Percentiles rank a stretch among this genome's conserved stretches.
phyloP scores from a whole-genome alignment of 2,797 vertebrate genomes.

The Brotula barbata region DNA sequence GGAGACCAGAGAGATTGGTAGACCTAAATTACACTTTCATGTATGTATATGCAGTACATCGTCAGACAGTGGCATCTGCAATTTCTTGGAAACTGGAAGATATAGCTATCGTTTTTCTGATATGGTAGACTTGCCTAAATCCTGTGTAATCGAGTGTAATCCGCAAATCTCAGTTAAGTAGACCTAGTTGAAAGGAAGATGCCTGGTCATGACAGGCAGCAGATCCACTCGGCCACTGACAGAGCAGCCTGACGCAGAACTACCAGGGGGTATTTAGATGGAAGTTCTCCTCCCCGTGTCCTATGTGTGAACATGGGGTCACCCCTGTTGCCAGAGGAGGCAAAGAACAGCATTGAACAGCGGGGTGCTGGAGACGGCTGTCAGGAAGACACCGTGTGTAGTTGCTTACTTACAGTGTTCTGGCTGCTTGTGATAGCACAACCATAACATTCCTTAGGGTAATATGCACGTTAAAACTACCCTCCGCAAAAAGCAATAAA shows the following conservation, averaged over 20 bases:
- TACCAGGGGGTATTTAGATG: conserved; percentile 33
- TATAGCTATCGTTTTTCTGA: not conserved
- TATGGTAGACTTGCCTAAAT: conserved; percentile 12
- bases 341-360: conserved; percentile 56
- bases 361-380: conserved; percentile 73
- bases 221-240: conserved; percentile 57
- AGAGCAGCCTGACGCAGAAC: conserved; percentile 31
- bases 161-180: conserved; percentile 27
- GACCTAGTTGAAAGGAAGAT: conserved; percentile 41
- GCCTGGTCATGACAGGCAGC: conserved; percentile 60
- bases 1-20: too few species aligned
- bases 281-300: conserved; percentile 43
- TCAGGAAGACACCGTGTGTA: conserved; percentile 22
- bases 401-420: too few species aligned
- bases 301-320: conserved; percentile 70
- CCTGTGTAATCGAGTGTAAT: conserved; percentile 45
- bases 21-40: too few species aligned
- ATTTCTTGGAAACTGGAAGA: too few species aligned
- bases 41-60: too few species aligned
- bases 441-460: too few species aligned
- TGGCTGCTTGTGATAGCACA: too few species aligned
- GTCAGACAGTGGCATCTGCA: too few species aligned
- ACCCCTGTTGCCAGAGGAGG: conserved; percentile 51
- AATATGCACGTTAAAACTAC: too few species aligned
- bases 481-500: too few species aligned